Evolutionary conservation across 2,888 invertebrate genomes (phyloP).

Genomic region (Lingula anatina): DNA sequence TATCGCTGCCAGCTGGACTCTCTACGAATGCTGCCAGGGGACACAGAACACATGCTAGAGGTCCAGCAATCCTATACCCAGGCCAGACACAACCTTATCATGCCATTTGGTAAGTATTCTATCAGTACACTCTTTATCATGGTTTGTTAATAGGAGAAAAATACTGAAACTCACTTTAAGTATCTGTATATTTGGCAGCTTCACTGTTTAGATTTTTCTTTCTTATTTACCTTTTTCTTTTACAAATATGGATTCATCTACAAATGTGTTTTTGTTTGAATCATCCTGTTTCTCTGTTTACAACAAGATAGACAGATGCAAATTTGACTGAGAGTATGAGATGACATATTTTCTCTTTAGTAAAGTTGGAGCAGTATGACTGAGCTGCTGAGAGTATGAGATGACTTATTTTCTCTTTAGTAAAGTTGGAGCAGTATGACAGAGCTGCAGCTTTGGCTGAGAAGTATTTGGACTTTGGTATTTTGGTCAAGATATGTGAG

Average conservation of each 20-base stretch:
- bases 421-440: constrained; percentile 72
- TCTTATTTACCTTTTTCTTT: too few relatives aligned
- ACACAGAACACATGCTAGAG: constrained; percentile 14
- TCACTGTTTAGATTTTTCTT: too few relatives aligned
- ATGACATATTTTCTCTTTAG: constrained; percentile 56
- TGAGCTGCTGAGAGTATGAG: constrained; percentile 74
- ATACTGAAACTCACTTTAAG: too few relatives aligned
- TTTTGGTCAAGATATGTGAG: constrained; percentile 76
- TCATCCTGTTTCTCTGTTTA: too few relatives aligned
- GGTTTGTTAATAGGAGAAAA: neutral
- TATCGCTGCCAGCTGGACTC: constrained; percentile 65
- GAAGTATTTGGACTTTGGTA: constrained; percentile 82
- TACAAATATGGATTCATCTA: too few relatives aligned
- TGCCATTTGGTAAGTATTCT: constrained; percentile 43
- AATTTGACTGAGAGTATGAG: neutral
- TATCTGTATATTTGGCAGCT: too few relatives aligned
- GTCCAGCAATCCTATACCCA: constrained; percentile 64
- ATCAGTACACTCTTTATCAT: too few relatives aligned
- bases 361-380: constrained; percentile 72
- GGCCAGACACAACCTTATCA: constrained; percentile 47
- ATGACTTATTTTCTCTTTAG: constrained; percentile 56
- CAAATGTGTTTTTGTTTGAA: too few relatives aligned
- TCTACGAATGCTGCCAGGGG: constrained; percentile 18
- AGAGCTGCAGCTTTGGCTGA: constrained; percentile 80
- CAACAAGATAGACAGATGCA: too few relatives aligned